Conservation (phyloP, 2,113 vertebrate species). For the Xiphophorus couchianus region DNA sequence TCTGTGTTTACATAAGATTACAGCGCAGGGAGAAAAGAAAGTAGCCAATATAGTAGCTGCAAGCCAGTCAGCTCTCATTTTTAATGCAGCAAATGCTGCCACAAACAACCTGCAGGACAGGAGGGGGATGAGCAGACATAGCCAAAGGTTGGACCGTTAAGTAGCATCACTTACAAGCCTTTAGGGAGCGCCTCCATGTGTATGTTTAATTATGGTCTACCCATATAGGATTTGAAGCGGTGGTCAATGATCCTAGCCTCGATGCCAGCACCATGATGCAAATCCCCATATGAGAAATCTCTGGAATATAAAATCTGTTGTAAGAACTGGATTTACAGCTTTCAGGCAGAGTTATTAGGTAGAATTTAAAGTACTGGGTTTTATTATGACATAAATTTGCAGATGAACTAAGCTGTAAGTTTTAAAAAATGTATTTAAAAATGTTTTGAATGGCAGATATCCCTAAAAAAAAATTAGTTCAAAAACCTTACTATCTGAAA, state of each 20-base stretch:
- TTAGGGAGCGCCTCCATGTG: constrained; percentile 11
- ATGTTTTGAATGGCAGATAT: not conserved
- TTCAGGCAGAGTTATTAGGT: not conserved
- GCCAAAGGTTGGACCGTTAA: constrained; percentile 59
- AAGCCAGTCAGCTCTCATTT: constrained; percentile 59
- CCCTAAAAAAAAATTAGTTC: not conserved
- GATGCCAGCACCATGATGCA: not conserved
- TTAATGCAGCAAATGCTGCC: constrained; percentile 62
- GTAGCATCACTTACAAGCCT: constrained; percentile 52
- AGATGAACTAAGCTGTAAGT: constrained; percentile 13
- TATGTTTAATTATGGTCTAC: constrained; percentile 21
- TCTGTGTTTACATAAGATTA: constrained; percentile 77
- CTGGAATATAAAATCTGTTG: not conserved
- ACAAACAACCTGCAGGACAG: constrained; percentile 65
- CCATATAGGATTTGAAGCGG: constrained; percentile 23
- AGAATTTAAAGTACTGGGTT: constrained; percentile 5
- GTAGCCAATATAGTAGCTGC: constrained; percentile 62
- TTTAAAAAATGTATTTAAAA: not conserved
- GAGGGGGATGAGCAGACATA: constrained; percentile 35
- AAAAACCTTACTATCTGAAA: not conserved
- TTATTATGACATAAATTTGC: constrained; percentile 7
- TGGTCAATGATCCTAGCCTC: constrained; percentile 39
- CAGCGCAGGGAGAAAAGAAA: constrained; percentile 59
- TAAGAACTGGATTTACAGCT: not conserved
- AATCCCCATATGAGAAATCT: constrained; percentile 11